Evolutionary conservation across 2,113 vertebrate species (phyloP), one percentile per base, ranked within the genome.

Genomic region (Thunnus thynnus): DNA sequence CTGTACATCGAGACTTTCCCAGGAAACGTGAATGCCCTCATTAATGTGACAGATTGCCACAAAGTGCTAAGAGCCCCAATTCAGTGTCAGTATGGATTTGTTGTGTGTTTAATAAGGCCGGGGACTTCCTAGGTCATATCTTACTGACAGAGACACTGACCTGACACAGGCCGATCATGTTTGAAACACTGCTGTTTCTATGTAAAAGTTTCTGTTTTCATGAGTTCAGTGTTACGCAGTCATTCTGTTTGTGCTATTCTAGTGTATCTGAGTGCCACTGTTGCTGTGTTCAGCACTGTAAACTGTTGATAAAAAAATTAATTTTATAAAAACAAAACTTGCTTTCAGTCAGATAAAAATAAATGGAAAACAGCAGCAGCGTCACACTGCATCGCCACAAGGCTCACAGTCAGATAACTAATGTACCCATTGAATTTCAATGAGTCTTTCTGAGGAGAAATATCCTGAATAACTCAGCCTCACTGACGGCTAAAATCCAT

Each of bases 341-440:
- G 83, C 78, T 81, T 81, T 61, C 41, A 78, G 83, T 87, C 80
- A 84, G 83, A 86, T 88, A 82, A 79, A 83, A 85, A 86, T 82
- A 69, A 88, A 84, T 81, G 83, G 70, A 66, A 85, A 87, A 80
- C 75, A 74, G 78, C 51, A 11, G 64, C 36, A 77, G 68, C 50
- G 2, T 85, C 76, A 80, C 79, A 72, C 79, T 54, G 82, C 22
- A 66, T 80, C 20, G 65, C 82, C 85, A 74, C 57, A 22, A 27
- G 85, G 76, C 69, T 54, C 72, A 13, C 76, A 78, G 74, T 80
- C 86, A 82, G 83, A 78, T 88, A 82, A 86, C 86, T 88, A 88
- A 88, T 86, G 78, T 84, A 72, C 58, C 78, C 77, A 86, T 85
- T 87, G 85, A 89, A 89, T 87, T 78, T 87, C 84, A 87, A 86